Conservation (phyloP, 2,797 vertebrate genomes). For the Poecilia velifera region DNA sequence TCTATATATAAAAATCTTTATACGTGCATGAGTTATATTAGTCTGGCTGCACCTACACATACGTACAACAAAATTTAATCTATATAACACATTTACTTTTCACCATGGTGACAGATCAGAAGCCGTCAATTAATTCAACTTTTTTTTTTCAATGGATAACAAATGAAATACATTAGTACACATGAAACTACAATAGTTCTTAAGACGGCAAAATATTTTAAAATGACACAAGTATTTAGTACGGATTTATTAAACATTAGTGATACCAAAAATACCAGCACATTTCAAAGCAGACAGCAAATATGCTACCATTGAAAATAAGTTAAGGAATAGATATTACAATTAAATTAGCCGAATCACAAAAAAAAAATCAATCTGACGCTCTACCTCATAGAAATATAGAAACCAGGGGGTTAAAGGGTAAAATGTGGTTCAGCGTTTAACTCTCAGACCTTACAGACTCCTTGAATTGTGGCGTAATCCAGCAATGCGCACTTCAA, state of each 20-base stretch:
- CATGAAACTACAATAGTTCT: neutral
- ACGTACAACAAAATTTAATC: neutral
- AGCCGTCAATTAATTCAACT: neutral
- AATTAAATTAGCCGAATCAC: neutral
- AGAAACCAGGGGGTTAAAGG: neutral
- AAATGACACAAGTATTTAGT: neutral
- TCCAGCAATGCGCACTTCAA: neutral
- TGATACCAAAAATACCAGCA: neutral
- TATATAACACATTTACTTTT: neutral
- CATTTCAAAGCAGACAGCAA: neutral
- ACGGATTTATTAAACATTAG: neutral
- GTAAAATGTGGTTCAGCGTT: neutral
- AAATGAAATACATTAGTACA: neutral
- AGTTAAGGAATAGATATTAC: neutral
- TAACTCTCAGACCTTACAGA: too few species aligned
- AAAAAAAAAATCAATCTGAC: neutral
- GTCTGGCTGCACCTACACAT: neutral
- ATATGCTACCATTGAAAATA: neutral
- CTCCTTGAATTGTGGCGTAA: neutral
- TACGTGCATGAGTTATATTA: neutral
- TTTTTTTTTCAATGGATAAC: neutral
- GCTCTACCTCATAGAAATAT: neutral
- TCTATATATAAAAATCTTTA: neutral
- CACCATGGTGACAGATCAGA: neutral
- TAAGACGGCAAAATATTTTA: neutral